A percentile compares a stretch with the other conserved stretches of the same genome.
Evolutionary conservation across 2,113 vertebrate genomes (phyloP).

Genomic region (Bos javanicus): DNA sequence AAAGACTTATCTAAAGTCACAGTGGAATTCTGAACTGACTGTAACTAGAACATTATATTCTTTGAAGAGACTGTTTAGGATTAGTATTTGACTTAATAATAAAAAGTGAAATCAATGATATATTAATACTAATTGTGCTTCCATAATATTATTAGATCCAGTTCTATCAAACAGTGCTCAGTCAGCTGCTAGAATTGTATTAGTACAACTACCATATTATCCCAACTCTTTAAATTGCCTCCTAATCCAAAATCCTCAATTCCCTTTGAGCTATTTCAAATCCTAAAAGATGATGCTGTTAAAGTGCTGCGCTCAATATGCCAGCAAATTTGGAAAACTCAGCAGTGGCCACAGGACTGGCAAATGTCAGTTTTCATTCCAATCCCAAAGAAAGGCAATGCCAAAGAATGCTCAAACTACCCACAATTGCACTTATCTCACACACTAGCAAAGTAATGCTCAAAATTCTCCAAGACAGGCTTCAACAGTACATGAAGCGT

Average conservation of each 20-base stretch:
- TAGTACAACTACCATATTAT: background rate
- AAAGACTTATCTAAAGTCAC: background rate
- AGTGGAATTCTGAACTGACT: background rate
- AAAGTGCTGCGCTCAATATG: background rate
- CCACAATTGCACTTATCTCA: background rate
- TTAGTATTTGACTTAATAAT: background rate
- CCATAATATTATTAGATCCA: background rate
- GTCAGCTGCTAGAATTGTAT: background rate
- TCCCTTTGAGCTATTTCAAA: background rate
- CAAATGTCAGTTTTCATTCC: background rate
- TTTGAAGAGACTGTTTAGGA: background rate
- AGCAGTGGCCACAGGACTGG: background rate
- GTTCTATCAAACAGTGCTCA: background rate
- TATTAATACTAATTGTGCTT: background rate
- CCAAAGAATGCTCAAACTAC: background rate
- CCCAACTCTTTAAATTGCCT: background rate
- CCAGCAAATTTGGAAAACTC: background rate
- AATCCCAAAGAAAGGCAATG: background rate
- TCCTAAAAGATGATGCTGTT: background rate
- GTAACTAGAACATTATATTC: background rate
- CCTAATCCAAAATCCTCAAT: background rate
- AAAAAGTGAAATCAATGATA: background rate
- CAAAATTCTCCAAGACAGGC: background rate
- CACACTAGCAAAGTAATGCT: background rate
- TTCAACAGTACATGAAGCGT: background rate